phyloP scores from a whole-genome alignment of 2,888 invertebrate species.

The Rhyacophila evoluta region DNA sequence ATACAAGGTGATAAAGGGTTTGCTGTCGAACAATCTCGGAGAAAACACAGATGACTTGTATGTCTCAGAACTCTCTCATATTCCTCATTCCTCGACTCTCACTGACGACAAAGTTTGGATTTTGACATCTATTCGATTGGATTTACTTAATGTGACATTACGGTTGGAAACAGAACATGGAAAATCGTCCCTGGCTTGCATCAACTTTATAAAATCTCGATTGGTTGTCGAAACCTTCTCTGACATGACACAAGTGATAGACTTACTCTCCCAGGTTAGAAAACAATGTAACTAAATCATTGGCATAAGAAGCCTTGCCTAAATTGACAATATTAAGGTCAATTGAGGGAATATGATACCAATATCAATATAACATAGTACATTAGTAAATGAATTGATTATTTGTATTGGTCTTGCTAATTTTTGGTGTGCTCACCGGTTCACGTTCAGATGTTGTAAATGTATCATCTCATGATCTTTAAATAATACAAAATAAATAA shows the following conservation, averaged over 20 bases:
- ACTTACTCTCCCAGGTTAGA: constrained; percentile 89
- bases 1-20: constrained; percentile 88
- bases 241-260: constrained; percentile 91
- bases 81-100: constrained; percentile 37
- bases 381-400: no score
- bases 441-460: no score
- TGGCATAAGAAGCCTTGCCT: no score
- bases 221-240: constrained; percentile 88
- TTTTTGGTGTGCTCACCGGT: no score
- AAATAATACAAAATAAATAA: no score
- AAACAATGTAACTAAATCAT: no score
- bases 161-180: constrained; percentile 74
- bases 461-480: no score
- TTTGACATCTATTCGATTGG: constrained; percentile 82
- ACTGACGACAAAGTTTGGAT: constrained; percentile 74
- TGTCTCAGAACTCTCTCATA: constrained; percentile 39
- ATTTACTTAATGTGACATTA: constrained; percentile 88
- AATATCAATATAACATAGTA: no score
- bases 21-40: constrained; percentile 90
- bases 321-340: no score
- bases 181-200: constrained; percentile 78
- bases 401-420: no score
- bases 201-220: constrained; percentile 92
- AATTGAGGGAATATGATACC: no score
- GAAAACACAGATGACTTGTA: constrained; percentile 81